Percentiles rank a stretch among this genome's conserved stretches.
Evolutionary conservation across 2,797 vertebrate species (phyloP).

Genomic region (Amblyraja radiata): DNA sequence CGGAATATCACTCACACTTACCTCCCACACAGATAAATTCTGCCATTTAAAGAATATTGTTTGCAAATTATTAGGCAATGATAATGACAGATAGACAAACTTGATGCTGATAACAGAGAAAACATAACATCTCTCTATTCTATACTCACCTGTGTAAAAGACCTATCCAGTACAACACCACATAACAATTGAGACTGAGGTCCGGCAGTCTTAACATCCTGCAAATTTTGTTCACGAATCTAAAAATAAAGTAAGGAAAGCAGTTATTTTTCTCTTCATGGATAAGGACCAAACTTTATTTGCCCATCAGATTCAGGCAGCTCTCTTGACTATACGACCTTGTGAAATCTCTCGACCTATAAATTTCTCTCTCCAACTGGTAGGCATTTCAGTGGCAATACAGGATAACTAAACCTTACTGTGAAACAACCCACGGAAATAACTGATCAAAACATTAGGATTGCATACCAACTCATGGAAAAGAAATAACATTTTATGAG

Average conservation of each 20-base stretch:
- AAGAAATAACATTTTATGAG: not conserved
- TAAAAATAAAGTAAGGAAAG: constrained; percentile 48
- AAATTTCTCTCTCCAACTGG: not conserved
- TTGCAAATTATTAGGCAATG: constrained; percentile 57
- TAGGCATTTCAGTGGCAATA: not conserved
- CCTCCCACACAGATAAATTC: constrained; percentile 73
- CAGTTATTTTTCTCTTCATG: not conserved
- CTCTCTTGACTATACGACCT: not conserved
- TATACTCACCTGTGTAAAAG: constrained; percentile 80
- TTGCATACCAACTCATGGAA: not conserved
- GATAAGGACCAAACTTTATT: not conserved
- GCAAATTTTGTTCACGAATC: constrained; percentile 97
- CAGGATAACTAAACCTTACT: not conserved
- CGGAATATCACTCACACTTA: constrained; percentile 65
- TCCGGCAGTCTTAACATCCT: constrained; percentile 93
- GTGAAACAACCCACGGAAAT: not conserved
- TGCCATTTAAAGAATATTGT: constrained; percentile 69
- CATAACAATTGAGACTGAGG: constrained; percentile 92
- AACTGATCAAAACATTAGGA: not conserved
- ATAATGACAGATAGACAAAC: constrained; percentile 41
- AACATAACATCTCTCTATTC: not conserved
- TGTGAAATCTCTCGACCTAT: not conserved
- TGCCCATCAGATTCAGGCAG: not conserved
- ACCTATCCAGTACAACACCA: constrained; percentile 73
- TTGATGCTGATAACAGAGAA: constrained; percentile 21